Base-by-base conservation (phyloP, 2,888 invertebrate species). In the Ptilodon capucinus region DNA sequence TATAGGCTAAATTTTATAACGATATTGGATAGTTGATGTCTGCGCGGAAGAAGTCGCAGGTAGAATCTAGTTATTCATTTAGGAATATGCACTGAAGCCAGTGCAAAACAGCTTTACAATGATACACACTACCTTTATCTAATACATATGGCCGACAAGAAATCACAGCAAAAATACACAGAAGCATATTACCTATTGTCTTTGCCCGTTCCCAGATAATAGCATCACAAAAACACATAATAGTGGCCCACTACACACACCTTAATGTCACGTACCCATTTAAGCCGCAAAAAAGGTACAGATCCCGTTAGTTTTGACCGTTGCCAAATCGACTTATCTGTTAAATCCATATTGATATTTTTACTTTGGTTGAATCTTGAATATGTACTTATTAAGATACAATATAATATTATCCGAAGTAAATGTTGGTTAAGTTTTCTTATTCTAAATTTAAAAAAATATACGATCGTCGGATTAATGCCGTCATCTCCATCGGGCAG, bases 141-240 rank as follows among this genome's bases (percentile, higher is more conserved):
- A n/a, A 28, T 8, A 11, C 2, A n/a, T n/a, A 1, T n/a, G 4
- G 4, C 4, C 11, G 2, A 11, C 3, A 1, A 2, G 2, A 28
- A 0, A 1, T 11, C n/a, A 4, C n/a, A 3, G n/a, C 9, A 23
- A 23, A n/a, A 28, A 28, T 25, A 9, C 3, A 25, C 25, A 25
- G 11, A 28, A 1, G 11, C 28, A 28, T 8, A n/a, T 28, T 28
- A 28, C n/a, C 28, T 4, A 28, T 28, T 28, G 49, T 7, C 34
- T 34, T 34, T 18, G 13, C 34, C 3, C 4, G 62, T 48, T 34
- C 23, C 17, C n/a, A 40, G 50, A 48, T 50, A 45, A 54, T 47
- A 46, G 40, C 16, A 47, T 43, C 39, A 42, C 51, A 43, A 50
- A 54, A 44, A 40, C 57, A 45, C 59, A 54, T 39, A 46, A 50